phyloP scores from a whole-genome alignment of 2,113 vertebrate genomes.

The Enhydra lutris region DNA sequence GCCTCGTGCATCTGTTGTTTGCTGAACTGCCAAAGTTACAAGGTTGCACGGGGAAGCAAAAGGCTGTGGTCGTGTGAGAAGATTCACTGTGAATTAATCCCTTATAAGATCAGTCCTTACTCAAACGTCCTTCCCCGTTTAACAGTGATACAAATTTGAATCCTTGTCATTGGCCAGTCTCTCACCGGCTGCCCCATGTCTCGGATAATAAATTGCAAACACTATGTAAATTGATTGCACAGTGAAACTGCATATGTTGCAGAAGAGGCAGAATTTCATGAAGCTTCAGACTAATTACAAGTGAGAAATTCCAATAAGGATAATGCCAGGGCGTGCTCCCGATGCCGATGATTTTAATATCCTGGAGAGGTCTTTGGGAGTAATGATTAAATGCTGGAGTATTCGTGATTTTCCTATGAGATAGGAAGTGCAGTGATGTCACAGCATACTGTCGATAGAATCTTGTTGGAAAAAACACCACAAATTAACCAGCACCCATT shows the following conservation, averaged over 20 bases:
- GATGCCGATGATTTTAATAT: background rate
- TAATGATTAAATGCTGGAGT: background rate
- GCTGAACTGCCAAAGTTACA: background rate
- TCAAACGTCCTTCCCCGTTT: background rate
- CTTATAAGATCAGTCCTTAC: background rate
- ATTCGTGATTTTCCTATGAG: background rate
- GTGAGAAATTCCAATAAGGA: background rate
- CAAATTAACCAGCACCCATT: background rate
- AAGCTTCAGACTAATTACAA: background rate
- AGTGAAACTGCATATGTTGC: conserved; percentile 9
- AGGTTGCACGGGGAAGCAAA: background rate
- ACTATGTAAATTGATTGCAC: background rate
- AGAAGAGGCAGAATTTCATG: background rate
- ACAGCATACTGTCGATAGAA: background rate
- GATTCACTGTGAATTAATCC: background rate
- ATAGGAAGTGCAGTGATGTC: background rate
- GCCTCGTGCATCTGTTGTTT: background rate
- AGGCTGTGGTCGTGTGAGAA: background rate
- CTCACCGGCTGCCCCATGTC: background rate
- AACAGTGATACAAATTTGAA: background rate
- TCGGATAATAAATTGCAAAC: background rate
- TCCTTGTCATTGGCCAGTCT: background rate
- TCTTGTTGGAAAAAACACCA: conserved; percentile 23
- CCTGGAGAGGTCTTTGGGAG: background rate
- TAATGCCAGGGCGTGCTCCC: background rate